These are phyloP conservation scores for Ectemnius continuus DNA, from an alignment of 2,888 invertebrate genomes.

Conservation along the genomic window DNA sequence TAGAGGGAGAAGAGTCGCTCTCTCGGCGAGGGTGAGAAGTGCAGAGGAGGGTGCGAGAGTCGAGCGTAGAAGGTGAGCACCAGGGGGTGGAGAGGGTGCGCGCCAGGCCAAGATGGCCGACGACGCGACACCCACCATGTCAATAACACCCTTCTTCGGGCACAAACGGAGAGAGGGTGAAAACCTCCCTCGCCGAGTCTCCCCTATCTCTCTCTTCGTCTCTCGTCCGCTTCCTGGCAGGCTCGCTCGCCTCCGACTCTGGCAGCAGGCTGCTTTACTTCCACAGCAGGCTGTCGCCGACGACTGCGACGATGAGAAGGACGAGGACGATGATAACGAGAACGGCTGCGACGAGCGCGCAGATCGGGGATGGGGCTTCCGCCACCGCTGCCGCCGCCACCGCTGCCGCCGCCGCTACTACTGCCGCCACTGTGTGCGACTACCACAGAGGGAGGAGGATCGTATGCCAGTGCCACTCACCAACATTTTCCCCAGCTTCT, in stretches of 20 bases:
- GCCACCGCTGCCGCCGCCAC: too few relatives aligned
- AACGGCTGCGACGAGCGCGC: neutral
- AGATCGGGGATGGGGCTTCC: neutral
- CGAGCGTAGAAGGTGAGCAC: slow-evolving; percentile 3
- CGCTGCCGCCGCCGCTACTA: neutral
- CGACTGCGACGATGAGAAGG: slow-evolving; percentile 21
- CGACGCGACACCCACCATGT: slow-evolving; percentile 76
- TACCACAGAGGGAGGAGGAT: slow-evolving; percentile 5
- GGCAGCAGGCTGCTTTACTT: slow-evolving; percentile 49
- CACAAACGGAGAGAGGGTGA: slow-evolving; percentile 63
- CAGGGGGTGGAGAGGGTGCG: slow-evolving; percentile 50
- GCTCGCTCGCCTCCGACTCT: slow-evolving; percentile 27
- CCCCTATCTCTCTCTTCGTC: slow-evolving; percentile 29
- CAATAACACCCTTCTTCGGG: slow-evolving; percentile 75
- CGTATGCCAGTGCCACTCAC: slow-evolving; percentile 43
- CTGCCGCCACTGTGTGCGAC: neutral
- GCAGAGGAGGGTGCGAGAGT: slow-evolving; percentile 14
- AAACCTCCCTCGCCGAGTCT: slow-evolving; percentile 53
- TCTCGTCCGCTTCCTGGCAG: slow-evolving; percentile 20
- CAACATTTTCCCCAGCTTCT: slow-evolving; percentile 61
- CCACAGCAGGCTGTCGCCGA: slow-evolving; percentile 43
- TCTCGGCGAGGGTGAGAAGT: slow-evolving; percentile 1
- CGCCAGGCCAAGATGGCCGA: slow-evolving; percentile 76
- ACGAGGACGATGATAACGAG: slow-evolving; percentile 15
- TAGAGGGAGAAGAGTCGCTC: slow-evolving; percentile 15